Evolutionary conservation across 2,797 vertebrate species (phyloP).

Genomic region (Craterocephalus amniculus): DNA sequence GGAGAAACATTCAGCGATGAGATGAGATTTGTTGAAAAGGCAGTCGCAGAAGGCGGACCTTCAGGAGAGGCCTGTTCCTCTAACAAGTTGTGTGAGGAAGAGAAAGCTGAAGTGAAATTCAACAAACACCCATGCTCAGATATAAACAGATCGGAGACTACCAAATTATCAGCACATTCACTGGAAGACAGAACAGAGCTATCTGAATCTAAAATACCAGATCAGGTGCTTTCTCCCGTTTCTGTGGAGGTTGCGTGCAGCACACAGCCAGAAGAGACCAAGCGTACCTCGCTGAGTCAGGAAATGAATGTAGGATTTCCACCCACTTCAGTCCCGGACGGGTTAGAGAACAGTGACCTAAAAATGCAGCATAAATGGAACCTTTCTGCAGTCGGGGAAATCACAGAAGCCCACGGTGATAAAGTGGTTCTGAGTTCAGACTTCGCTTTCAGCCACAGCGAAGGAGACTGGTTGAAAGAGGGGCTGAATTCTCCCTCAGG

Average conservation of each 20-base stretch:
- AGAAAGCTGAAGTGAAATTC: slow-evolving; percentile 68
- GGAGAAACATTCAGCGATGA: slow-evolving; percentile 23
- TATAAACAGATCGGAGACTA: slow-evolving; percentile 52
- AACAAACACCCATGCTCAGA: slow-evolving; percentile 23
- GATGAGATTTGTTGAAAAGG: slow-evolving; percentile 20
- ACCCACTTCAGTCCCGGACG: slow-evolving; percentile 25
- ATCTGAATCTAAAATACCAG: slow-evolving; percentile 34
- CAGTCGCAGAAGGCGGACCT: slow-evolving; percentile 12
- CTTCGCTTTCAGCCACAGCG: slow-evolving; percentile 7
- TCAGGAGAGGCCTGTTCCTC: slow-evolving; percentile 11
- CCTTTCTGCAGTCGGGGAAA: slow-evolving; percentile 28
- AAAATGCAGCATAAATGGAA: slow-evolving; percentile 40
- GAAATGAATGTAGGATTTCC: slow-evolving; percentile 59
- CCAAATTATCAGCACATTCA: slow-evolving; percentile 44
- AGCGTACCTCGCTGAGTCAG: slow-evolving; percentile 36
- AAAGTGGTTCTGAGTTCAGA: slow-evolving; percentile 31
- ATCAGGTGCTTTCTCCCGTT: slow-evolving; percentile 35
- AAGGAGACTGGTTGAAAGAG: slow-evolving; percentile 35
- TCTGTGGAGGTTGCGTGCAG: background rate
- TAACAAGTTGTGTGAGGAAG: slow-evolving; percentile 29
- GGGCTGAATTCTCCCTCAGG: slow-evolving; percentile 8
- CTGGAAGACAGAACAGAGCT: slow-evolving; percentile 54
- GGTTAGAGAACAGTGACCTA: slow-evolving; percentile 51
- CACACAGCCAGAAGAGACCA: slow-evolving; percentile 24
- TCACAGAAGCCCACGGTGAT: slow-evolving; percentile 15